phyloP scores from a whole-genome alignment of 2,797 vertebrate genomes.

The Rhincodon typus region DNA sequence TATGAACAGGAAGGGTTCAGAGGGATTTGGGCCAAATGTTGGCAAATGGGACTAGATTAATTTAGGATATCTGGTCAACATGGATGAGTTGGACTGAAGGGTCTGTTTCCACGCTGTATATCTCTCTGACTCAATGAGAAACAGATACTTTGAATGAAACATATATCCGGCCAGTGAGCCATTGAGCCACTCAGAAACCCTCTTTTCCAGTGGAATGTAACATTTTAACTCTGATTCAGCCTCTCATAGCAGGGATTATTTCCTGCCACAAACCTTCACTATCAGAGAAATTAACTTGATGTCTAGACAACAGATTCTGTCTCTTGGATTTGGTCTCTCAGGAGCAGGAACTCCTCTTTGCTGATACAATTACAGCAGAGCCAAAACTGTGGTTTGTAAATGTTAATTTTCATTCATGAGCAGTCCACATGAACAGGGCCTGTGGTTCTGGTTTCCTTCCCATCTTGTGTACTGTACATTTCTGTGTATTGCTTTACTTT shows the following conservation, averaged over 20 bases:
- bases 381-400: neutral
- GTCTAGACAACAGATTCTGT: neutral
- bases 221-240: neutral
- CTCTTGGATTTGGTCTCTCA: neutral
- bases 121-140: neutral
- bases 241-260: neutral
- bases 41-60: no score
- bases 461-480: neutral
- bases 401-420: neutral
- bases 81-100: no score
- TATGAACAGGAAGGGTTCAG: no score
- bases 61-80: no score
- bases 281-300: neutral
- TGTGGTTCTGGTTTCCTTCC: neutral
- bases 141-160: neutral
- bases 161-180: no score
- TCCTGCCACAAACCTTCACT: neutral
- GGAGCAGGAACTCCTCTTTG: neutral
- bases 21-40: no score
- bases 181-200: neutral
- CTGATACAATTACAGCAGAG: neutral
- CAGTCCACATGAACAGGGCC: neutral
- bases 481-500: conserved; percentile 9
- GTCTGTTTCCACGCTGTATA: no score
- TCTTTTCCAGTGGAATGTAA: neutral